A percentile compares a stretch with the other conserved stretches of the same genome.
phyloP scores from a whole-genome alignment of 2,888 invertebrate species.

The Acleris literana region DNA sequence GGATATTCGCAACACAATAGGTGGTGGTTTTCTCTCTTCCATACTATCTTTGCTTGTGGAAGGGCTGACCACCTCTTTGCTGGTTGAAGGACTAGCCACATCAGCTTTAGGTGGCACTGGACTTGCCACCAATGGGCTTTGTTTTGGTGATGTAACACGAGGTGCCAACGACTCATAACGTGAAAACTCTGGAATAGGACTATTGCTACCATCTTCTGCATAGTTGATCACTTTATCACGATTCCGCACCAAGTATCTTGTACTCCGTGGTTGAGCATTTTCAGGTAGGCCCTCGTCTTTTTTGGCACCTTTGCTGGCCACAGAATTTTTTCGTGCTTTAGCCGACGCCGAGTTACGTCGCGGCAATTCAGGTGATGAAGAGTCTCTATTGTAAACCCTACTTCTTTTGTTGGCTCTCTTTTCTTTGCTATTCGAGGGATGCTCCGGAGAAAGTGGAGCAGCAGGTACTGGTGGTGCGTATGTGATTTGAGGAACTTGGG shows the following conservation, averaged over 20 bases:
- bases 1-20: slow-evolving; percentile 94
- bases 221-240: slow-evolving; percentile 85
- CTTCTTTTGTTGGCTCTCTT: slow-evolving; percentile 69
- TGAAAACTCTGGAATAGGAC: slow-evolving; percentile 76
- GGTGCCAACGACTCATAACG: slow-evolving; percentile 66
- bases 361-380: slow-evolving; percentile 77
- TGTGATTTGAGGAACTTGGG: slow-evolving; percentile 79
- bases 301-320: slow-evolving; percentile 73
- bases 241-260: slow-evolving; percentile 80
- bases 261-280: slow-evolving; percentile 77
- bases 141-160: slow-evolving; percentile 73
- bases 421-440: slow-evolving; percentile 69
- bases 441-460: slow-evolving; percentile 75
- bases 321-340: slow-evolving; percentile 68
- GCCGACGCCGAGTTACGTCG: slow-evolving; percentile 73
- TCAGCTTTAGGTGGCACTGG: slow-evolving; percentile 68
- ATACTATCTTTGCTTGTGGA: slow-evolving; percentile 75
- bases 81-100: slow-evolving; percentile 74
- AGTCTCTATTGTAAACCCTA: slow-evolving; percentile 71
- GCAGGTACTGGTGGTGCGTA: slow-evolving; percentile 78
- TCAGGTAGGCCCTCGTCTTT: slow-evolving; percentile 70
- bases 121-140: slow-evolving; percentile 70
- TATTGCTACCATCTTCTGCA: slow-evolving; percentile 84
- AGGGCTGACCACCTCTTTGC: slow-evolving; percentile 76
- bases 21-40: slow-evolving; percentile 86